Evolutionary conservation across 2,888 invertebrate species (phyloP).

Genomic region (Malacosoma neustria): DNA sequence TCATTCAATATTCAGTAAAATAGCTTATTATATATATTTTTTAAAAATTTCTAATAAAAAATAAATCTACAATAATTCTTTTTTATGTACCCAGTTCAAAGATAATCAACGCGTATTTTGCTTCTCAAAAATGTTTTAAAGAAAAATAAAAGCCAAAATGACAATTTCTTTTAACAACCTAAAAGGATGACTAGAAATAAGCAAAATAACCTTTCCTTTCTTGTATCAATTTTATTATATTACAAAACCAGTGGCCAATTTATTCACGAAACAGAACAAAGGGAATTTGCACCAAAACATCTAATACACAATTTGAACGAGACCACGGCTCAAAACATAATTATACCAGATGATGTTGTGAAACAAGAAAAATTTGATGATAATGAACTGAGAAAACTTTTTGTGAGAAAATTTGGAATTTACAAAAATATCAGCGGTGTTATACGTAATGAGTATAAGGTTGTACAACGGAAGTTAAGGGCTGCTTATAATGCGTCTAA

Average conservation of each 20-base stretch:
- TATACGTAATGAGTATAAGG: slow-evolving; percentile 13
- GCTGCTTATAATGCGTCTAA: slow-evolving; percentile 8
- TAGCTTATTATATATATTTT: too few species aligned
- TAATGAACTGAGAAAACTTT: slow-evolving; percentile 22
- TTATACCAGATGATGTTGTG: slow-evolving; percentile 21
- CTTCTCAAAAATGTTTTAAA: too few species aligned
- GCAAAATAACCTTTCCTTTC: slow-evolving; percentile 19
- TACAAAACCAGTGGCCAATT: slow-evolving; percentile 19
- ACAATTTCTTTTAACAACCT: too few species aligned
- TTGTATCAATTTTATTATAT: slow-evolving; percentile 31
- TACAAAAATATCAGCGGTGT: slow-evolving; percentile 15
- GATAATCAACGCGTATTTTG: too few species aligned
- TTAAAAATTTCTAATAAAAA: too few species aligned
- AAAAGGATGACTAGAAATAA: too few species aligned
- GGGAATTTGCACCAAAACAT: slow-evolving; percentile 23
- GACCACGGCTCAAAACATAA: slow-evolving; percentile 18
- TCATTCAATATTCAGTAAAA: too few species aligned
- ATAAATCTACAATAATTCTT: too few species aligned
- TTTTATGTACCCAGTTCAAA: too few species aligned
- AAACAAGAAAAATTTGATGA: slow-evolving; percentile 23
- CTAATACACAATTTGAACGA: slow-evolving; percentile 22
- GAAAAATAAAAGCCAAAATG: too few species aligned
- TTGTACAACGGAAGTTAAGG: slow-evolving; percentile 20
- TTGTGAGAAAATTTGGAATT: slow-evolving; percentile 21
- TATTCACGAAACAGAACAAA: slow-evolving; percentile 24